Percentiles rank a stretch among this genome's conserved stretches.
phyloP scores from a whole-genome alignment of 2,888 invertebrate species.

The Orgyia antiqua region DNA sequence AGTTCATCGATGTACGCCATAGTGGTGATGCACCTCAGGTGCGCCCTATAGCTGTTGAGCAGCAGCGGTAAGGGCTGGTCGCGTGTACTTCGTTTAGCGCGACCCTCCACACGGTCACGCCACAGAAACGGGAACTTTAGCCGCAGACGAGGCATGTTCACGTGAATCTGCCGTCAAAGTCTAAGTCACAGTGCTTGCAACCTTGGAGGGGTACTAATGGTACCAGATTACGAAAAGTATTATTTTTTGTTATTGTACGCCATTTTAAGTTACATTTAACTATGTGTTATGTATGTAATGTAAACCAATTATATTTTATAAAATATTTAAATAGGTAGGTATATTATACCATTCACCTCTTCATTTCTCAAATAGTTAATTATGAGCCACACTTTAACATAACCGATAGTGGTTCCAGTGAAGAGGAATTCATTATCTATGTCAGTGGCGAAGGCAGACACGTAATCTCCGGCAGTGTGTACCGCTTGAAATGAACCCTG shows the following conservation, averaged over 20 bases:
- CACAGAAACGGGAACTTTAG: slow-evolving; percentile 85
- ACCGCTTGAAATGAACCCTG: slow-evolving; percentile 83
- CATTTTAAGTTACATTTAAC: too few species aligned
- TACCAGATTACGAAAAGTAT: too few species aligned
- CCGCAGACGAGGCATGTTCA: slow-evolving; percentile 81
- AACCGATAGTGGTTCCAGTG: slow-evolving; percentile 84
- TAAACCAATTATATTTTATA: too few species aligned
- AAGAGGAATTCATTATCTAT: slow-evolving; percentile 83
- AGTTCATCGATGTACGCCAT: slow-evolving; percentile 82
- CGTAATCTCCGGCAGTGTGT: slow-evolving; percentile 82
- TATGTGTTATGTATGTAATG: too few species aligned
- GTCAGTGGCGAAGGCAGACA: slow-evolving; percentile 84
- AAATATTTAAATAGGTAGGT: too few species aligned
- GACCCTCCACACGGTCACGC: slow-evolving; percentile 81
- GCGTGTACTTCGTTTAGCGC: slow-evolving; percentile 81
- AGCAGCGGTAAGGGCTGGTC: slow-evolving; percentile 81
- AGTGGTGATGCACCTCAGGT: slow-evolving; percentile 82
- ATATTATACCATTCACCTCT: slow-evolving; percentile 43
- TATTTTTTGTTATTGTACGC: too few species aligned
- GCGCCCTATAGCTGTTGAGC: slow-evolving; percentile 84
- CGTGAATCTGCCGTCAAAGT: slow-evolving; percentile 50
- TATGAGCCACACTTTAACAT: slow-evolving; percentile 89
- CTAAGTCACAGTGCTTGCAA: too few species aligned
- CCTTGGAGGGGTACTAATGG: too few species aligned
- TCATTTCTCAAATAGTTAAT: slow-evolving; percentile 78